phyloP scores from a whole-genome alignment of 2,113 vertebrate genomes.

The Oreotragus oreotragus region DNA sequence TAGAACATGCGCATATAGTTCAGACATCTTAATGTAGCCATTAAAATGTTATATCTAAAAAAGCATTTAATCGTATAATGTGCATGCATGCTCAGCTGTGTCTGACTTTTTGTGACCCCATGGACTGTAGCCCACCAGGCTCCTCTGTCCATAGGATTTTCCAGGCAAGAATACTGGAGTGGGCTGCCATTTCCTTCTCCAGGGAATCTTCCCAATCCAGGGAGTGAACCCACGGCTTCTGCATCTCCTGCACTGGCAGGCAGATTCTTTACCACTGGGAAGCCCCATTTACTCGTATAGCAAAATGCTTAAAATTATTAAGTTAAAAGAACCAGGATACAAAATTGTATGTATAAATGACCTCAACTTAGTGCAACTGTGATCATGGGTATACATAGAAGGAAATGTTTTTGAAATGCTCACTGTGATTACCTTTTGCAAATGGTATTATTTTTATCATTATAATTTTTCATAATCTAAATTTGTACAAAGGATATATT shows the following conservation, averaged over 20 bases:
- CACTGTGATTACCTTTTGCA: slow-evolving; percentile 18
- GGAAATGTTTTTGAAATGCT: not conserved
- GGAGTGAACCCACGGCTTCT: not conserved
- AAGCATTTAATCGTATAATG: not conserved
- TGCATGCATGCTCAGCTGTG: not conserved
- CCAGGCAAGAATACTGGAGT: not conserved
- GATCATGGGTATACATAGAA: not conserved
- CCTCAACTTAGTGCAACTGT: not conserved
- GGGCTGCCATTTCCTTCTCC: not conserved
- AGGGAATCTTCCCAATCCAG: not conserved
- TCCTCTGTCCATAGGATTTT: not conserved
- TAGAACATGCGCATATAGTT: not conserved
- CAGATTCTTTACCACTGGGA: not conserved
- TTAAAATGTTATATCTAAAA: not conserved
- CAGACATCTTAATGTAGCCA: not conserved
- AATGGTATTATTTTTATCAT: not conserved
- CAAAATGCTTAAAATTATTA: slow-evolving; percentile 37
- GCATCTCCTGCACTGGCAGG: not conserved
- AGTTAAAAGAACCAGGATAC: slow-evolving; percentile 26
- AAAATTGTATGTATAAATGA: slow-evolving; percentile 18
- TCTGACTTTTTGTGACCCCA: not conserved
- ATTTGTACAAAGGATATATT: not conserved
- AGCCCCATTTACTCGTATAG: not conserved
- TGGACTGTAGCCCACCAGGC: not conserved
- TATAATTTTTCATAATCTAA: slow-evolving; percentile 33